phyloP scores from a whole-genome alignment of 2,113 vertebrate species.

The Channa maculata region DNA sequence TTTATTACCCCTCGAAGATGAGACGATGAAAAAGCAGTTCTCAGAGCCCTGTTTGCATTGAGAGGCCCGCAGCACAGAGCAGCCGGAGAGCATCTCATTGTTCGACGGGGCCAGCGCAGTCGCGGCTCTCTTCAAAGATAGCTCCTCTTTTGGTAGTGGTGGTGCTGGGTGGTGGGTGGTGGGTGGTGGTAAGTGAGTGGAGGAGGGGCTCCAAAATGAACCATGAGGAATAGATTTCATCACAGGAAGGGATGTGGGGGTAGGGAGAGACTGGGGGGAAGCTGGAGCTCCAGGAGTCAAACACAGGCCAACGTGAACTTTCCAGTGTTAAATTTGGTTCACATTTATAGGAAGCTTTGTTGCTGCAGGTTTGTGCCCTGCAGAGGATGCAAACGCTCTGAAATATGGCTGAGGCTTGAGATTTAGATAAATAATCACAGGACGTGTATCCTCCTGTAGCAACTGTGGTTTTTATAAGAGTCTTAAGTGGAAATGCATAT shows the following conservation, averaged over 20 bases:
- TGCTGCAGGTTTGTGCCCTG: slow-evolving; percentile 23
- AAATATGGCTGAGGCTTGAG: slow-evolving; percentile 20
- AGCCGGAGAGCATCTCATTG: slow-evolving; percentile 69
- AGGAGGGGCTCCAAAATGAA: slow-evolving; percentile 49
- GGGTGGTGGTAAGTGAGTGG: slow-evolving; percentile 50
- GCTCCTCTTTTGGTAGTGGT: slow-evolving; percentile 43
- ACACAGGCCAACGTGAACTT: slow-evolving; percentile 65
- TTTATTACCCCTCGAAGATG: slow-evolving; percentile 94
- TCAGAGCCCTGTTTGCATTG: slow-evolving; percentile 90
- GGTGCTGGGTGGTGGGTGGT: slow-evolving; percentile 50
- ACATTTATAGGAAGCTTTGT: slow-evolving; percentile 44
- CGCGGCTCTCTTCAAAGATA: slow-evolving; percentile 47
- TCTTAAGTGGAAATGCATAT: slow-evolving; percentile 27
- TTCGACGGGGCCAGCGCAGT: slow-evolving; percentile 31
- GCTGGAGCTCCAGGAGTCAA: slow-evolving; percentile 61
- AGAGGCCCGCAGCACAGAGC: slow-evolving; percentile 86
- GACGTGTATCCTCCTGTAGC: slow-evolving; percentile 11
- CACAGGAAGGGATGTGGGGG: slow-evolving; percentile 58
- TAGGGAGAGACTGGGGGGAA: slow-evolving; percentile 35
- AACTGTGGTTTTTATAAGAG: slow-evolving; percentile 24
- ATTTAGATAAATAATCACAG: slow-evolving; percentile 41
- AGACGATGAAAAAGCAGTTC: slow-evolving; percentile 89
- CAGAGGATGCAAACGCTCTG: slow-evolving; percentile 43
- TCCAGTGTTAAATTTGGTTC: slow-evolving; percentile 52
- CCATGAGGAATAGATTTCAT: slow-evolving; percentile 58